Base-by-base conservation (phyloP, 2,888 invertebrate species). In the Aporophyla nigra region DNA sequence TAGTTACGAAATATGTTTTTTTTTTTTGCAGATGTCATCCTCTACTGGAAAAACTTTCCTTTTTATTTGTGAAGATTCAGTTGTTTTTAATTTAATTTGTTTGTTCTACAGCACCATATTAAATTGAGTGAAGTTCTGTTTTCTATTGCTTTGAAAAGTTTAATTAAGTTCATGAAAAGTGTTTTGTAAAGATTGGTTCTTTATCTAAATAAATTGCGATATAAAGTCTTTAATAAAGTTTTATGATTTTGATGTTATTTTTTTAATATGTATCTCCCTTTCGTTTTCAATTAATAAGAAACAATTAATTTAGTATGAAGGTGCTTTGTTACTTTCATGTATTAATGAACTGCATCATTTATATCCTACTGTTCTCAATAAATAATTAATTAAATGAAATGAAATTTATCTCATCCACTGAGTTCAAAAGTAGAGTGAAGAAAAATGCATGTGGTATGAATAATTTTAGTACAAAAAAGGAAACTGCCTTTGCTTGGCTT, bases 131-230 rank as follows among this genome's bases (percentile, higher is more conserved):
- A 66, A 56, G 43, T 65, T 61, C n/a, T 49, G 9, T 53, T 61
- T 65, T 79, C 24, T 43, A 53, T 24, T 59, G n/a, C 58, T 63
- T 16, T 73, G 33, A 59, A 80, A 74, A 62, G 53, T 73, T 70
- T 51, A 68, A 56, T 43, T 27, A 21, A 43, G 5, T 43, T 21
- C 3, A 9, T 21, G 14, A 27, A 69, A 24, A 56, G 7, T 19
- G 6, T 24, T 43, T 19, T 5, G 5, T 9, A 43, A 58, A 68
- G 24, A 43, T 0, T 12, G 27, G 7, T 19, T 24, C 1, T 21
- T 19, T 40, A n/a, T 43, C 9, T 19, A 56, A 14, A 14, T 27
- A 56, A 69, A 54, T 43, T 56, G 14, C 6, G 1, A 67, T 24
- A 6, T 24, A 24, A 7, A 56, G 6, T 40, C 10, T n/a, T 10